Evolutionary conservation across 1,140 invertebrate species (phyloP).

Genomic region (Zophobas atratus): DNA sequence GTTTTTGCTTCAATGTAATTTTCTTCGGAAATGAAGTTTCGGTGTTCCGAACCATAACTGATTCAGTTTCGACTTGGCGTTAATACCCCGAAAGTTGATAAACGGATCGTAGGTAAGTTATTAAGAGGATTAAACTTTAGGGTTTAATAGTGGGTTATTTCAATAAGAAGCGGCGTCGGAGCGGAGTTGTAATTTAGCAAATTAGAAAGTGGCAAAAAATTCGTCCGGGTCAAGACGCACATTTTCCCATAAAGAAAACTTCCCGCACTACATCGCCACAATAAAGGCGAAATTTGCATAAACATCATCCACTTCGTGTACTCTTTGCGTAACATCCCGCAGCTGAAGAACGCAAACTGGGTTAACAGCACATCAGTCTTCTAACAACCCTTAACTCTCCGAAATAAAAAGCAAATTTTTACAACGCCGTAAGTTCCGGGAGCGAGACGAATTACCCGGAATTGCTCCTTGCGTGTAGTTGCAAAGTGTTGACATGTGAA

Average conservation of each 20-base stretch:
- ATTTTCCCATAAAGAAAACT: no score
- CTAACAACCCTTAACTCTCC: no score
- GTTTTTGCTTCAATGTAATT: no score
- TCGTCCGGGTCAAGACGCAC: background rate
- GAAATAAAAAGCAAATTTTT: background rate
- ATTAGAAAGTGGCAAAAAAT: background rate
- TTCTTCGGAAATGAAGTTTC: no score
- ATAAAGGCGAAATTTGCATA: no score
- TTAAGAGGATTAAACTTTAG: conserved; percentile 5
- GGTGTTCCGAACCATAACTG: background rate
- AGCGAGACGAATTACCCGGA: background rate
- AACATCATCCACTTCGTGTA: no score
- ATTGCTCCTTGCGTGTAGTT: conserved; percentile 8
- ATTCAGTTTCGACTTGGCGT: background rate
- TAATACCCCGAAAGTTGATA: conserved; percentile 8
- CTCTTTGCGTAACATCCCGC: no score
- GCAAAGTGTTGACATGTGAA: conserved; percentile 5
- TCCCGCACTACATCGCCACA: no score
- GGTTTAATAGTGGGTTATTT: conserved; percentile 11
- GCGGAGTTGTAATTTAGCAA: background rate
- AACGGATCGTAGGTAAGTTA: conserved; percentile 8
- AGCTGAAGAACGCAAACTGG: no score
- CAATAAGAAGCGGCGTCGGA: background rate
- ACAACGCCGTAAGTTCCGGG: background rate
- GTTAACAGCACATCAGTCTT: no score